Base-by-base conservation (phyloP, 1,140 invertebrate species). In the Zaprionus davidi region DNA sequence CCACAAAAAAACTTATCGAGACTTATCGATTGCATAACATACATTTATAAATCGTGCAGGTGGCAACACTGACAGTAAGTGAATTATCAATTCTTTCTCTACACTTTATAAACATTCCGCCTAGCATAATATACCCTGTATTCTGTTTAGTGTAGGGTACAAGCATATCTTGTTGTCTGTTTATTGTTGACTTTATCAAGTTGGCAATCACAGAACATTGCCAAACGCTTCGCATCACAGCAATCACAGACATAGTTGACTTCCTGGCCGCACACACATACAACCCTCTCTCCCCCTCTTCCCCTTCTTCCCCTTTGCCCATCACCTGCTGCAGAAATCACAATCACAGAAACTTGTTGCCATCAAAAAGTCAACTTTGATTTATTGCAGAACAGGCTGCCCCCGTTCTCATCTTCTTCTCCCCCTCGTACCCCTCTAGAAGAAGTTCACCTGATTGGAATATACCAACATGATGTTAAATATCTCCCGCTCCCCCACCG, bases 401-500 rank as follows among this genome's bases (percentile, higher is more conserved):
- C 6, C 7, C n/a, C n/a, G 41, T 11, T 5, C 20, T 17, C 17
- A 22, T n/a, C 28, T 4, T 31, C n/a, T 31, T 11, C 63, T 26
- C 44, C 5, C 5, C 41, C n/a, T 28, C 38, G 31, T 34, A 3
- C n/a, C 44, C 46, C 20, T 2, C n/a, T 56, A 56, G 15, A 24
- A 56, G 53, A 56, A 56, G 0, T 26, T 2, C 53, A 56, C 22
- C 53, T 56, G 5, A 15, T 56, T 7, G 13, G 53, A 56, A n/a
- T 31, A 28, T 5, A 17, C 1, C 13, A 56, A 28, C 41, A 51
- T 9, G 13, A 12, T 53, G 15, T 83, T 62, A 6, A 83, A 44
- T 55, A 82, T 63, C n/a, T 82, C 77, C 36, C 49, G 34, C 24
- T 62, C 68, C 15, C 3, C 51, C 1, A 82, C 81, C n/a, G 82